Evolutionary conservation across 1,140 invertebrate genomes (phyloP), one percentile per base, ranked within the genome.

Genomic region (Phymorhynchus buccinoides): DNA sequence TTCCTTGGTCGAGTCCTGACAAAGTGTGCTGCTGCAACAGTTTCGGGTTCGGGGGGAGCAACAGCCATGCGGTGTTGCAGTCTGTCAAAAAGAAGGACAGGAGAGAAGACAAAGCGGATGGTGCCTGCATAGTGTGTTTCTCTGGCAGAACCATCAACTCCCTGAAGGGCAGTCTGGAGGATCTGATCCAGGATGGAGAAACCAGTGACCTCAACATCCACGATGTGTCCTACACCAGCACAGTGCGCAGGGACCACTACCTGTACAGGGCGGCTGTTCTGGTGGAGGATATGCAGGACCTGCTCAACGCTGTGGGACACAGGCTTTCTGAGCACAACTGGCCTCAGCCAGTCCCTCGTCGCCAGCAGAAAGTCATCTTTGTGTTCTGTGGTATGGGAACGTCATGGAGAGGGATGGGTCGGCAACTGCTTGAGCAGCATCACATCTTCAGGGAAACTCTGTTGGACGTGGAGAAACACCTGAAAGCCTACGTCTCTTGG

Each of bases 21-120:
- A 96, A 97, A 35, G 93, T 97, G 22, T 95, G 96, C 44, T 97
- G 95, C 7, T 89, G 99, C 0, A 99, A 99, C 93, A 98, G 97
- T 0, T 99, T 99, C 92, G 98, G 98, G 30, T 99, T 99, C 93
- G 98, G 98, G 71, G 98, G 98, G 79, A 97, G 97, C 18, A 99
- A 99, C 93, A 97, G 96, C 32, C 98, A 99, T 92, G 94, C 97
- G 0, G 94, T 99, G 83, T 92, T 99, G 0, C 95, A 96, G 88
- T 96, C 96, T 0, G 75, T 85, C 52, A 3, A 3, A n/a, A 68
- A 22, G 44, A 73, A 48, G 78, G 12, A n/a, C 42, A 84, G 62
- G 22, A 32, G n/a, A 37, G 14, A n/a, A 37, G 32, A 1, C 18
- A 39, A 35, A 16, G 18, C 27, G n/a, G 68, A 35, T 16, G 41